Percentiles rank a stretch among this genome's conserved stretches.
These are phyloP conservation scores for Taphrorychus bicolor DNA, from an alignment of 2,888 invertebrate genomes.

Conservation along the genomic window DNA sequence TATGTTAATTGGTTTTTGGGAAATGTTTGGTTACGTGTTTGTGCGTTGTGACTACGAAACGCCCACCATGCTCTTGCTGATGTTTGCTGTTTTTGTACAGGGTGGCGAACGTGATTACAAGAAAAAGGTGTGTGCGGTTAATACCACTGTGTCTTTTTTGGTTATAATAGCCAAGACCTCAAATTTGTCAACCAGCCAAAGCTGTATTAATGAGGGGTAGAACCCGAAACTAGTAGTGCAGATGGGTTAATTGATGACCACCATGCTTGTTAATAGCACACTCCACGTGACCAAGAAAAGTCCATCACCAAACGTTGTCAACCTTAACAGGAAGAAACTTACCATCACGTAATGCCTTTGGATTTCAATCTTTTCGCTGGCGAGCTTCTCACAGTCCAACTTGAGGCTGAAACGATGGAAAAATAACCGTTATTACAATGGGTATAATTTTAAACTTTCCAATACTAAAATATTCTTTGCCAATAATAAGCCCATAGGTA, in stretches of 20 bases:
- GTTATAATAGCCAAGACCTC: too few relatives aligned
- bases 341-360: slow-evolving; percentile 99
- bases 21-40: slow-evolving; percentile 1
- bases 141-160: too few relatives aligned
- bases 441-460: neutral
- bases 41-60: neutral
- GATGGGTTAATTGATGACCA: too few relatives aligned
- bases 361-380: slow-evolving; percentile 98
- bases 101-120: neutral
- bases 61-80: neutral
- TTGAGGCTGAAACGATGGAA: slow-evolving; percentile 77
- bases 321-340: too few relatives aligned
- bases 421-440: neutral
- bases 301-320: too few relatives aligned
- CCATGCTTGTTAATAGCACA: too few relatives aligned
- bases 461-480: neutral
- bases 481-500: too few relatives aligned
- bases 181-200: too few relatives aligned
- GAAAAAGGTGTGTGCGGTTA: neutral
- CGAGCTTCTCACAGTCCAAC: slow-evolving; percentile 97
- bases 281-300: too few relatives aligned
- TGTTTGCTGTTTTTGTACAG: neutral
- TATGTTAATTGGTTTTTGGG: slow-evolving; percentile 2
- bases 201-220: too few relatives aligned
- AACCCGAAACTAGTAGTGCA: too few relatives aligned